Conservation (phyloP, 1,140 invertebrate genomes). For the Pantala flavescens region DNA sequence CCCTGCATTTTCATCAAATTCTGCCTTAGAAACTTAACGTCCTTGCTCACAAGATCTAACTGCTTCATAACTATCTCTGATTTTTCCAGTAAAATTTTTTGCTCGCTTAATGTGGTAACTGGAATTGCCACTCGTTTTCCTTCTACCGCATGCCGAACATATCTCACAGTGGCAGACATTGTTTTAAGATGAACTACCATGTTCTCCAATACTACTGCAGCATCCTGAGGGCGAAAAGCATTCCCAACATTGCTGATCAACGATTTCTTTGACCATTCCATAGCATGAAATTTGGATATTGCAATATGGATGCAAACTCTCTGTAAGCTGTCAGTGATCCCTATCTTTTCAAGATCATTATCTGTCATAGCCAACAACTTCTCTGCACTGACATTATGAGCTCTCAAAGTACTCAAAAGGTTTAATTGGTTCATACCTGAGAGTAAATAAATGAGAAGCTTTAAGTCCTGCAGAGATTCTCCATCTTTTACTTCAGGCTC, state of each 20-base stretch:
- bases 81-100: background rate
- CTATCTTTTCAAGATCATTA: background rate
- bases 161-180: background rate
- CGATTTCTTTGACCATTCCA: background rate
- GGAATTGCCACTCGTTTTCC: background rate
- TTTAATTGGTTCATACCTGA: background rate
- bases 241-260: background rate
- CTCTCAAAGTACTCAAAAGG: background rate
- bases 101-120: background rate
- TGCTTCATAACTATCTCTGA: background rate
- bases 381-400: conserved; percentile 5
- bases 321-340: background rate
- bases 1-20: background rate
- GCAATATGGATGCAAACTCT: background rate
- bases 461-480: background rate
- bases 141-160: background rate
- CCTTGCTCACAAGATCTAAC: background rate
- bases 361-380: background rate
- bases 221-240: background rate
- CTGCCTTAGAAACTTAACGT: background rate
- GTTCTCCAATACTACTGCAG: background rate
- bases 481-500: background rate
- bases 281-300: background rate
- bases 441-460: background rate
- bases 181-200: background rate